A percentile compares a stretch with the other conserved stretches of the same genome.
Conservation (phyloP, 2,113 vertebrate genomes). For the Cyanoderma ruficeps region DNA sequence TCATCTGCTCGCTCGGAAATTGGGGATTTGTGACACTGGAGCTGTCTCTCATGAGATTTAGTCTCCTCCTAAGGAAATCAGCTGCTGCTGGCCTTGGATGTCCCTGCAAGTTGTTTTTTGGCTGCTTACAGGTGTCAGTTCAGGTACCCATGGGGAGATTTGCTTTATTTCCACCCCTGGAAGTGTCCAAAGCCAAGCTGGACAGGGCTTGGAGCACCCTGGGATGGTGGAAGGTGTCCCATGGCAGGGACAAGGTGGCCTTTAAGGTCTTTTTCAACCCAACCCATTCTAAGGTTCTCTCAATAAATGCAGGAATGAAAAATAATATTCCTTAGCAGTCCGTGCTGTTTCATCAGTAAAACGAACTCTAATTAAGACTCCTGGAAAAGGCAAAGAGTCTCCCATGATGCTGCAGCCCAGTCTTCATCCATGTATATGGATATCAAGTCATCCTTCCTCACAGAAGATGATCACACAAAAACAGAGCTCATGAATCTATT, state of each 20-base stretch:
- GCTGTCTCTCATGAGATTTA: neutral
- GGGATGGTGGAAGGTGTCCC: neutral
- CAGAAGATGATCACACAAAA: neutral
- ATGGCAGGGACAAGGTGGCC: neutral
- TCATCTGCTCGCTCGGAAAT: neutral
- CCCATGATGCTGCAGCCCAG: neutral
- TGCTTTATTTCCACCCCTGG: neutral
- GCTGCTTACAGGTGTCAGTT: neutral
- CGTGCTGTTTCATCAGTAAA: neutral
- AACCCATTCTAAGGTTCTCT: neutral
- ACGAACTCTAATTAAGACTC: neutral
- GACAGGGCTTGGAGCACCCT: accelerated
- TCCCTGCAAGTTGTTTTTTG: neutral
- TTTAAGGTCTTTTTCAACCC: neutral
- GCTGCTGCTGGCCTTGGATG: neutral
- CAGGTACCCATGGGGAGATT: neutral
- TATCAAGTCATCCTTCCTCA: neutral
- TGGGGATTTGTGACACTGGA: neutral
- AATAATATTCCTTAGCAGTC: neutral
- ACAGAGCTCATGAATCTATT: neutral
- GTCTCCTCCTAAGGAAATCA: neutral
- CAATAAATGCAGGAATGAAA: neutral
- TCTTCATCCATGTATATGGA: neutral
- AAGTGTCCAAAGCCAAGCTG: accelerated
- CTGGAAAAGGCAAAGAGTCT: neutral